Evolutionary conservation across 2,797 vertebrate genomes (phyloP), one percentile per base, ranked within the genome.

Genomic region (Hozukius guyotensis): DNA sequence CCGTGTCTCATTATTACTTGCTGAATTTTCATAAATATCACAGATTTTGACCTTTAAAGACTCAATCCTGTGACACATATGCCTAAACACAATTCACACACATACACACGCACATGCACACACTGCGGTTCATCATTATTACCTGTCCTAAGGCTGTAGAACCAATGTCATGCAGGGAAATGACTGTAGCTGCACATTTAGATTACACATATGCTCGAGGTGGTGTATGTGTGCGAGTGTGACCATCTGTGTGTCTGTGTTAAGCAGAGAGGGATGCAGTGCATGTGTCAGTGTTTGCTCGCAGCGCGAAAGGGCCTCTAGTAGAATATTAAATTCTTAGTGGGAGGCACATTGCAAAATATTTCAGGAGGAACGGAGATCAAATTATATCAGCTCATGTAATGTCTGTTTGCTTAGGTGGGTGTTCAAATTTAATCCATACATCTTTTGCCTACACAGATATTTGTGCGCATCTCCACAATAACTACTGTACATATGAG

Each of bases 71-170:
- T 53, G 20, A 36, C 62, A 66, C 25, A 42, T 29, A 20, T 55
- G n/a, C 0, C 6, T 12, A 62, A 72, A 72, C 60, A 72, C 55
- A 72, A 62, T 24, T 38, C 55, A 78, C 3, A 38, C 36, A 38
- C 36, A 38, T 5, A 38, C 6, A 38, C 65, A 81, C 62, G 29
- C 32, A 62, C 61, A 29, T 12, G 4, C 29, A 36, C 34, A 29
- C 36, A 25, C 34, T 64, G 29, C 0, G 6, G 57, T 61, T 82
- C 49, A 84, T 89, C 82, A 82, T 81, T 83, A 77, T 73, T 70
- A 74, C 72, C 69, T 69, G 22, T 86, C 87, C 80, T 46, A 29
- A 72, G 85, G 88, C 80, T 84, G 72, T 8, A 70, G 67, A 83
- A 69, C 62, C 69, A 79, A 27, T 71, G 75, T 74, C 67, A 82